Evolutionary conservation across 2,113 vertebrate genomes (phyloP), one percentile per base, ranked within the genome.

Genomic region (Pyrgilauda ruficollis): DNA sequence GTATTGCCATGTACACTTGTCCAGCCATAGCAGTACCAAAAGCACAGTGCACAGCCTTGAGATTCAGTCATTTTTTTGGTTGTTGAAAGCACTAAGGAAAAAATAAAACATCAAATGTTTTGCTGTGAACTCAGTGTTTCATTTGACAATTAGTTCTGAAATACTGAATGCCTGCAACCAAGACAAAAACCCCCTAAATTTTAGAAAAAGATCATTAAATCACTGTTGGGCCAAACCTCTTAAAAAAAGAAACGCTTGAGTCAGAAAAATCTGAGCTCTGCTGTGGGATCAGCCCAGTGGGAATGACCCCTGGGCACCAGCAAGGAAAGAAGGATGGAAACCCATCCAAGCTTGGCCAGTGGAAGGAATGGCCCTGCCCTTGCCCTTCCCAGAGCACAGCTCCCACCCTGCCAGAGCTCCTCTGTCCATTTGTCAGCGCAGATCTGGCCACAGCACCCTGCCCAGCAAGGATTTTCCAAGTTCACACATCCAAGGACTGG

Each of bases 1-100:
- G 28, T 70, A 70, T 87, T 74, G 64, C 89, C 69, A 35, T 37
- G 62, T 93, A 70, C 82, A 76, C 90, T 89, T 82, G 82, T 91
- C 74, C 92, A 91, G 72, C 56, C 73, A 86, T 19, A 95, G 91
- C 72, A 86, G 58, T 52, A 76, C 58, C 67, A 69, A 88, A 92
- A 66, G 77, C 69, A 91, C 39, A 75, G 70, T 66, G 58, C 78
- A 87, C 58, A 72, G 70, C 46, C 82, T 68, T 37, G 66, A 69
- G 82, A 82, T 87, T 93, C 37, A 95, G 56, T 64, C 3, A 21
- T 86, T 89, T 63, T 92, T 82, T 56, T 69, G n/a, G 64, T 41
- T 76, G 78, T 70, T 83, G 90, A 87, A 91, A 93, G 70, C 70
- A 76, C 61, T 66, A 52, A 85, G 62, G 46, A 15, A 24, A 72